Conservation (phyloP, 1,140 invertebrate genomes). For the Hirudo medicinalis region DNA sequence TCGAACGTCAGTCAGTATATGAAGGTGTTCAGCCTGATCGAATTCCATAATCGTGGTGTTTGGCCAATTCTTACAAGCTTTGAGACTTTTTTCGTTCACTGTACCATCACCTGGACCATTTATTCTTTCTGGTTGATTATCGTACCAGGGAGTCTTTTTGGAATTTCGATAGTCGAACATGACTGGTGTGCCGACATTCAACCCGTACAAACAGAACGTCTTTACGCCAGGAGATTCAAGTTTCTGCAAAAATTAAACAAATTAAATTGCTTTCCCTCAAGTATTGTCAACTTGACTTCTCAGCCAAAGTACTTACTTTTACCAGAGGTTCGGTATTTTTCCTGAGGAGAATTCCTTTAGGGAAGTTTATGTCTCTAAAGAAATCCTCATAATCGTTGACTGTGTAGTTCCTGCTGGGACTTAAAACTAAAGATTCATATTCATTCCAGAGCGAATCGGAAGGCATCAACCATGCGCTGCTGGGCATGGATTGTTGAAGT, state of each 20-base stretch:
- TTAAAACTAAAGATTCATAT: constrained; percentile 64
- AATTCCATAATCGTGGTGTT: constrained; percentile 52
- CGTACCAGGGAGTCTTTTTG: constrained; percentile 41
- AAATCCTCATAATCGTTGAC: constrained; percentile 66
- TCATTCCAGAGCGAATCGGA: constrained; percentile 73
- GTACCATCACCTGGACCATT: constrained; percentile 86
- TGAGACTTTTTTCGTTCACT: constrained; percentile 71
- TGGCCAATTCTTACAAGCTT: constrained; percentile 63
- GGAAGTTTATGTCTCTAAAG: constrained; percentile 64
- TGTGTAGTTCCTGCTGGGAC: constrained; percentile 67
- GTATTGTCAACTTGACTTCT: no score
- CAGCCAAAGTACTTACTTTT: neutral
- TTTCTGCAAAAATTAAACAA: constrained; percentile 40
- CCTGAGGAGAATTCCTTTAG: constrained; percentile 75
- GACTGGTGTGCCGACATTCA: constrained; percentile 50
- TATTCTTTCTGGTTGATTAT: constrained; percentile 58
- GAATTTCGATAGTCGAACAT: constrained; percentile 10
- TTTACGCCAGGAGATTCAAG: constrained; percentile 72
- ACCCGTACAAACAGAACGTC: constrained; percentile 75
- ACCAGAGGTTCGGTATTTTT: constrained; percentile 63
- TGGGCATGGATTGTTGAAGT: constrained; percentile 82
- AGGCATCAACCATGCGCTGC: constrained; percentile 82
- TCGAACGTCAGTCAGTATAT: constrained; percentile 27
- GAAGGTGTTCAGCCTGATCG: constrained; percentile 59
- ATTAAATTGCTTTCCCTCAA: neutral